Evolutionary conservation across 2,888 invertebrate genomes (phyloP), one percentile per base, ranked within the genome.

Genomic region (Epinotia demarniana): DNA sequence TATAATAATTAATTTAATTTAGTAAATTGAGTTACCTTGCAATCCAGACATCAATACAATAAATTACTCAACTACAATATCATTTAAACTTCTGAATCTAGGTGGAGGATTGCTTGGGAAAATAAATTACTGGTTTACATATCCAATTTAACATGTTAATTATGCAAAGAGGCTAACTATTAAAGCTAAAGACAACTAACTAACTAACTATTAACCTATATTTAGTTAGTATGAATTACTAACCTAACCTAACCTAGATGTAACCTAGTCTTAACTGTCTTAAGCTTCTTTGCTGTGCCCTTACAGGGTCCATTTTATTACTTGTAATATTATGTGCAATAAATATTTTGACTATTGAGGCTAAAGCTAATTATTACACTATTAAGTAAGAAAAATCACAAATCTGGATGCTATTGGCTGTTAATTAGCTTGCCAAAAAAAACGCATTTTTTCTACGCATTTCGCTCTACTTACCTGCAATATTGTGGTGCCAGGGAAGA

Each of bases 401-500:
- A 49, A 49, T n/a, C 5, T 27, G 6, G 13, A 27, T 60, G 23
- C 23, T 23, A 16, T 4, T 58, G 23, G 13, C 23, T 60, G 16
- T 13, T 23, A 19, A 60, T 6, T 60, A 23, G 5, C 13, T 5
- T 27, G 5, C 23, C 27, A 27, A 60, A 60, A n/a, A 33, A 33
- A 23, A 9, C 9, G 19, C 13, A 3, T 19, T 19, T 3, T 33
- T 61, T 9, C 33, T 43, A 12, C 58, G 60, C 18, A 69, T 58
- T 60, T 69, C 60, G 23, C 58, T 16, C 58, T 46, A 58, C 58
- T 60, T 90, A 98, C 98, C 96, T 99, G 99, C 77, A 99, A 94
- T 33, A 99, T 98, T 62, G 99, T 99, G 46, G 99, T 99, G 72
- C 99, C 99, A 39, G 99, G 99, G 62, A 97, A 96, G 55, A 99